Base-by-base conservation (phyloP, 37 sponge, comb jelly and placozoan species). In the Spongilla lacustris region DNA sequence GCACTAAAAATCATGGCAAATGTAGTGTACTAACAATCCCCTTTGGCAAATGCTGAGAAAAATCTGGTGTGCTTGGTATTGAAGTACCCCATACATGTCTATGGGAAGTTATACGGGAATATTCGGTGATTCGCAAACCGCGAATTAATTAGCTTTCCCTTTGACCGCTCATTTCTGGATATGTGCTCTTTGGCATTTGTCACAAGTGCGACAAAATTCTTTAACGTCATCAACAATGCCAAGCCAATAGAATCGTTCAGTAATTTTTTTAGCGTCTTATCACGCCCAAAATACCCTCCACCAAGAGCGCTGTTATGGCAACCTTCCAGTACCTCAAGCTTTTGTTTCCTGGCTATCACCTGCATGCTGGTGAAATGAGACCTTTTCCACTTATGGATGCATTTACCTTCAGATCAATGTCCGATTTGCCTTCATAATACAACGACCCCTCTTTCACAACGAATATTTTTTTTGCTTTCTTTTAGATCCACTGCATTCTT, bases 151-250 rank as follows among this genome's bases (percentile, higher is more conserved):
- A n/a, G n/a, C n/a, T n/a, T n/a, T n/a, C n/a, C n/a, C n/a, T n/a
- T n/a, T n/a, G n/a, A n/a, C n/a, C n/a, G n/a, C n/a, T n/a, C n/a
- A n/a, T n/a, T n/a, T n/a, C n/a, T n/a, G n/a, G n/a, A 41, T 6
- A 41, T 41, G 41, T 73, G 76, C 73, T 33, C 68, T 66, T 37
- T 86, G 66, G 74, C 80, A 86, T 49, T 23, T 68, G 36, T 85
- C 86, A 77, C 78, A 85, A 22, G 71, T 71, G 17, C 72, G 36
- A 30, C 82, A 82, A 23, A 79, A 86, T 31, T 78, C 69, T 50
- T 67, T 86, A 36, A 86, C 87, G 37, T 86, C 87, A 23, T 78
- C 71, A 30, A 80, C 80, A 71, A 86, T 86, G 28, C 87, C 80
- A 25, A 78, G 70, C 87, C 87, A 86, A 26, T 79, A 79, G 71